Conservation (phyloP, 2,113 vertebrate species). For the Motacilla tschutschensis region DNA sequence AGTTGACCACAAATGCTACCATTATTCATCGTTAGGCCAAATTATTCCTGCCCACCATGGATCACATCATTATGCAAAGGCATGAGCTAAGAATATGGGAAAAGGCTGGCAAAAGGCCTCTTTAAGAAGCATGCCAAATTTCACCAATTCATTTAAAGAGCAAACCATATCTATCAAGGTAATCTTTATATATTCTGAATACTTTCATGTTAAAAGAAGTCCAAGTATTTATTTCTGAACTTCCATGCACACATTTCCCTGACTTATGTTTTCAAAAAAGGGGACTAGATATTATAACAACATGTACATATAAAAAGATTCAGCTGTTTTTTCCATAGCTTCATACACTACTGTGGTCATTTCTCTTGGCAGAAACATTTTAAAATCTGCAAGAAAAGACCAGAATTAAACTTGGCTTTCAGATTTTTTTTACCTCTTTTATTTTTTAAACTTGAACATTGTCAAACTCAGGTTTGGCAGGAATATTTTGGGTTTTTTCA, state of each 20-base stretch:
- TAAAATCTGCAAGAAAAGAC: not conserved
- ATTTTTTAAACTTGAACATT: not conserved
- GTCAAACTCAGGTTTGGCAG: not conserved
- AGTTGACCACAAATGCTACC: slow-evolving; percentile 46
- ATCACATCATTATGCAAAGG: slow-evolving; percentile 39
- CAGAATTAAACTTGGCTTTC: not conserved
- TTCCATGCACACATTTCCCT: not conserved
- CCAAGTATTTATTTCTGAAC: not conserved
- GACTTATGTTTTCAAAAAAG: not conserved
- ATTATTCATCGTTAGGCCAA: slow-evolving; percentile 35
- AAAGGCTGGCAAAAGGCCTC: slow-evolving; percentile 7
- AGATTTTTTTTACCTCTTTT: not conserved
- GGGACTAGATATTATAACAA: not conserved
- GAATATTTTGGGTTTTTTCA: not conserved
- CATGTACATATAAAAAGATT: not conserved
- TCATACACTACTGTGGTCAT: not conserved
- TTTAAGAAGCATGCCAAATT: slow-evolving; percentile 15
- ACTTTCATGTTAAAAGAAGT: not conserved
- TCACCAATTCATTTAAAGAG: not conserved
- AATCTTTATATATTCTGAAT: not conserved
- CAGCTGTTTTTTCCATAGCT: slow-evolving; percentile 25
- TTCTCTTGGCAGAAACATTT: slow-evolving; percentile 22
- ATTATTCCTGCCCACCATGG: slow-evolving; percentile 27
- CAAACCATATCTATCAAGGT: not conserved
- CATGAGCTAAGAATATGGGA: slow-evolving; percentile 33